phyloP scores from a whole-genome alignment of 2,113 vertebrate genomes.

The Grus americana region DNA sequence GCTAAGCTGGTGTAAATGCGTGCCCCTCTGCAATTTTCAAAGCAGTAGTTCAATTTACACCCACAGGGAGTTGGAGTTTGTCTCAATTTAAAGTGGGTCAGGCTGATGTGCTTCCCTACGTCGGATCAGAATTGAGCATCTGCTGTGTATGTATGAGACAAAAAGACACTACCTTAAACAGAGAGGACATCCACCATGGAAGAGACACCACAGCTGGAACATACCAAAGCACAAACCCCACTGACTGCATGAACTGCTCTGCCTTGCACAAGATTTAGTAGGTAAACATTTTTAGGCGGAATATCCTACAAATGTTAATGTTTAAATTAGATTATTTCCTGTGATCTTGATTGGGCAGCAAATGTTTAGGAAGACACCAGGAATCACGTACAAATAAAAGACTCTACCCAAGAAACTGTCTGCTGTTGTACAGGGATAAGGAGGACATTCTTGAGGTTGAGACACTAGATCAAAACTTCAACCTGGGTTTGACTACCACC shows the following conservation, averaged over 20 bases:
- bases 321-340: neutral
- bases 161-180: neutral
- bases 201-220: neutral
- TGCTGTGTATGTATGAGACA: accelerated
- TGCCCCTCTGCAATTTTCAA: neutral
- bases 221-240: neutral
- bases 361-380: neutral
- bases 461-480: neutral
- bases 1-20: neutral
- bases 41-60: neutral
- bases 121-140: neutral
- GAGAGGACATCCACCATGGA: neutral
- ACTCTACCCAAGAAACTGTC: neutral
- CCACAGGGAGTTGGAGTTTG: neutral
- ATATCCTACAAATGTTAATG: neutral
- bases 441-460: neutral
- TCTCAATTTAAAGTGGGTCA: neutral
- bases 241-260: neutral
- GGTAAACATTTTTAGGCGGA: accelerated
- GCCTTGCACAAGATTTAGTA: neutral
- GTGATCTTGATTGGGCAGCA: neutral
- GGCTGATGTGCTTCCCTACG: neutral
- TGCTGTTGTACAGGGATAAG: neutral
- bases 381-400: neutral
- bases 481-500: neutral